Evolutionary conservation across 2,113 vertebrate genomes (phyloP).

Genomic region (Callorhinus ursinus): DNA sequence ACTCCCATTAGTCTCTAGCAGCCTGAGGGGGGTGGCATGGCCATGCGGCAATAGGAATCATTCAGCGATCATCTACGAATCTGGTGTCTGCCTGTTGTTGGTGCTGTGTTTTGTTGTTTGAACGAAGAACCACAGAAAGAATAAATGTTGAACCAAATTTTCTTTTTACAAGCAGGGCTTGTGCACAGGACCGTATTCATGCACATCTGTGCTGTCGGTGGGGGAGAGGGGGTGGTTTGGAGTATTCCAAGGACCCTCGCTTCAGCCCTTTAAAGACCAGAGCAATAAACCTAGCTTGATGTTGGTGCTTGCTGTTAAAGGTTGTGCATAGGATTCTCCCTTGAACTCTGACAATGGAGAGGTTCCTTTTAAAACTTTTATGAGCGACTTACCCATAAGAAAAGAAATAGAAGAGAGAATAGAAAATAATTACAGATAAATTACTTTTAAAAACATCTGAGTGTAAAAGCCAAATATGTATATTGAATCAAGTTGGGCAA

Average conservation of each 20-base stretch:
- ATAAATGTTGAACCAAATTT: not conserved
- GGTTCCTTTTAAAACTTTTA: not conserved
- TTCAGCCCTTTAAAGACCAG: not conserved
- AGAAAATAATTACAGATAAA: slow-evolving; percentile 34
- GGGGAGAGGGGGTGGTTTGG: not conserved
- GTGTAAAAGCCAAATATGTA: not conserved
- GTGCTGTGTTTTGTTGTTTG: not conserved
- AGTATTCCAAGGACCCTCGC: not conserved
- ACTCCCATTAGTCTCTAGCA: not conserved
- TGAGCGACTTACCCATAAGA: not conserved
- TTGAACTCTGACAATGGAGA: not conserved
- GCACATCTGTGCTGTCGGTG: not conserved
- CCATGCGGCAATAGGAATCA: not conserved
- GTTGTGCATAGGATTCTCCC: not conserved
- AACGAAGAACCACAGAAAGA: not conserved
- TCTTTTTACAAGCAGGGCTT: not conserved
- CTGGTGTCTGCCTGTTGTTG: not conserved
- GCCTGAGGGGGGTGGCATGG: too few relatives aligned
- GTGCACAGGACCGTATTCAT: not conserved
- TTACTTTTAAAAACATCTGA: slow-evolving; percentile 28
- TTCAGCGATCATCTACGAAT: accelerated
- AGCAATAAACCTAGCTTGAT: not conserved
- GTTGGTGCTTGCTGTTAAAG: not conserved
- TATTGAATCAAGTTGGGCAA: slow-evolving; percentile 2
- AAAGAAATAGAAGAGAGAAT: not conserved